Percentiles rank a stretch among this genome's conserved stretches.
phyloP scores from a whole-genome alignment of 2,888 invertebrate genomes.

The Heliconius ismenius region DNA sequence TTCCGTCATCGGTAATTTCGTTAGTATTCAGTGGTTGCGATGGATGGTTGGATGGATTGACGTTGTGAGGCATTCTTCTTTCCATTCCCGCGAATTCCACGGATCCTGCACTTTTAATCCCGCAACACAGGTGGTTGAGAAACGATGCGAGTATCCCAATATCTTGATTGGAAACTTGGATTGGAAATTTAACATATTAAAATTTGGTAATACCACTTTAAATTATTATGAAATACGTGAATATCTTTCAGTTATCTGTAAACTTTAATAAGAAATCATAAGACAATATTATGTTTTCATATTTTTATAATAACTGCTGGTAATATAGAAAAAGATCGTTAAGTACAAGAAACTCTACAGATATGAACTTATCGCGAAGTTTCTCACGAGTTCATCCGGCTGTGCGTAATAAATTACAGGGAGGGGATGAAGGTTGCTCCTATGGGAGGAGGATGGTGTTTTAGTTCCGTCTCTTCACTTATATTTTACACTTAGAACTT shows the following conservation, averaged over 20 bases:
- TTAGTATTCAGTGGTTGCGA: too few relatives aligned
- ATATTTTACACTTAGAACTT: slow-evolving; percentile 9
- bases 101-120: too few relatives aligned
- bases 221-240: too few relatives aligned
- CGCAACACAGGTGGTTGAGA: too few relatives aligned
- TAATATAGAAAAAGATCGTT: slow-evolving; percentile 24
- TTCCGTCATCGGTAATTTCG: too few relatives aligned
- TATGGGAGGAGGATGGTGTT: slow-evolving; percentile 10
- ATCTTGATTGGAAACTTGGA: too few relatives aligned
- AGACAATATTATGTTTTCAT: background rate
- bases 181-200: too few relatives aligned
- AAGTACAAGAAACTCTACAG: slow-evolving; percentile 22
- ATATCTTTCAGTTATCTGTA: background rate
- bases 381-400: slow-evolving; percentile 30
- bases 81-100: too few relatives aligned
- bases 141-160: too few relatives aligned
- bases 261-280: background rate
- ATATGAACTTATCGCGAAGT: slow-evolving; percentile 30
- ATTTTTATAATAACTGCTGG: background rate
- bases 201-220: too few relatives aligned
- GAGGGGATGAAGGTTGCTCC: slow-evolving; percentile 23
- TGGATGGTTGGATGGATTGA: too few relatives aligned
- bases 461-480: slow-evolving; percentile 6
- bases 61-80: too few relatives aligned
- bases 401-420: slow-evolving; percentile 30